Evolutionary conservation across 2,888 invertebrate genomes (phyloP).

Genomic region (Papilio protenor): DNA sequence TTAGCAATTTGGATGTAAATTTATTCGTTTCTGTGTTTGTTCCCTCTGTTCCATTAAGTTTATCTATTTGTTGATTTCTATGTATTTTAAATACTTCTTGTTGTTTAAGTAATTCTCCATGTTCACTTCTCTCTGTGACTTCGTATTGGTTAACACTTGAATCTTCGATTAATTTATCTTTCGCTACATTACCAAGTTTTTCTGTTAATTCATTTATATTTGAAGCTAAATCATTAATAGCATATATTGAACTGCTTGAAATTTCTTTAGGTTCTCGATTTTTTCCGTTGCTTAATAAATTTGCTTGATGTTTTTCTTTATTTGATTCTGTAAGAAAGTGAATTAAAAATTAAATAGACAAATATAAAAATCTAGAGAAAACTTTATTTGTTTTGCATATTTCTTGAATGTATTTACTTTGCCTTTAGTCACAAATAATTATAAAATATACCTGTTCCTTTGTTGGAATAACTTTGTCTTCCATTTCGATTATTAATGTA

Average conservation of each 20-base stretch:
- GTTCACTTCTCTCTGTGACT: slow-evolving; percentile 29
- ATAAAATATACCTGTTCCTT: slow-evolving; percentile 4
- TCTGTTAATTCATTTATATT: neutral
- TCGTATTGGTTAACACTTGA: slow-evolving; percentile 12
- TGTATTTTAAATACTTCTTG: neutral
- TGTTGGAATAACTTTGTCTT: neutral
- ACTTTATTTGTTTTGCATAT: neutral
- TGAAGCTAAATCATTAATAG: slow-evolving; percentile 8
- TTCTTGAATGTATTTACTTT: neutral
- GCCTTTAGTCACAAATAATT: neutral
- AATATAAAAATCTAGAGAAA: too few relatives aligned
- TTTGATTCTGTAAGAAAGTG: slow-evolving; percentile 5
- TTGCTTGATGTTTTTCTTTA: neutral
- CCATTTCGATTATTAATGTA: slow-evolving; percentile 6
- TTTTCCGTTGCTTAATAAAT: neutral
- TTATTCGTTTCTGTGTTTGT: slow-evolving; percentile 35
- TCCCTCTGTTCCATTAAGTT: slow-evolving; percentile 16
- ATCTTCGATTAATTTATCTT: neutral
- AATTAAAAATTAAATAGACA: neutral
- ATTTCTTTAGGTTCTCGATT: slow-evolving; percentile 32
- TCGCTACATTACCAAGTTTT: neutral
- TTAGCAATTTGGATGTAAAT: slow-evolving; percentile 48
- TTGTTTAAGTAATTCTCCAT: neutral
- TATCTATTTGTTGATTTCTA: slow-evolving; percentile 16
- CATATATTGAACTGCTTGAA: neutral